Conservation (phyloP, 2,888 invertebrate genomes). For the Margaritifera margaritifera region DNA sequence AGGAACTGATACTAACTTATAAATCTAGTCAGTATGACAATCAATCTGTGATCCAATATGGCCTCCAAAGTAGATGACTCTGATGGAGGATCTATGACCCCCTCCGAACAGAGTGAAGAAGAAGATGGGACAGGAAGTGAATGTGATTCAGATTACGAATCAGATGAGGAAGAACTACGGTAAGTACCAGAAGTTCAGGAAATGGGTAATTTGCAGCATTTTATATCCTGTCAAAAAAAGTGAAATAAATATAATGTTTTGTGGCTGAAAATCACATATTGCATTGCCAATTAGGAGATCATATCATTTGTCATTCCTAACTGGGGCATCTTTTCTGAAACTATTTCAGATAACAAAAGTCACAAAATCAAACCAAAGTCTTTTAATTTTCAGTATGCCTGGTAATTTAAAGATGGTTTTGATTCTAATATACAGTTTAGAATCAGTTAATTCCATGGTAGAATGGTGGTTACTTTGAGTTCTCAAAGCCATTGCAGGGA, state of each 20-base stretch:
- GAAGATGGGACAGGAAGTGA: conserved; percentile 51
- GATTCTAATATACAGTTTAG: too few species aligned
- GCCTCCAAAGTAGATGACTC: conserved; percentile 43
- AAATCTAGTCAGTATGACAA: background rate
- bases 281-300: too few species aligned
- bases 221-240: background rate
- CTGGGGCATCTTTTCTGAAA: too few species aligned
- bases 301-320: too few species aligned
- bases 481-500: too few species aligned
- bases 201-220: background rate
- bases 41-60: conserved; percentile 2
- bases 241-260: background rate
- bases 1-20: background rate
- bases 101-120: conserved; percentile 62
- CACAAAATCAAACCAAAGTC: too few species aligned
- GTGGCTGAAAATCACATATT: too few species aligned
- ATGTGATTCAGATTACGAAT: conserved; percentile 65
- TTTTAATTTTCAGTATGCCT: too few species aligned
- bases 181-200: conserved; percentile 14
- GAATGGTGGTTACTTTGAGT: too few species aligned
- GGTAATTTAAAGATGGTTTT: too few species aligned
- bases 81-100: conserved; percentile 63
- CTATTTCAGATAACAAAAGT: too few species aligned
- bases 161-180: conserved; percentile 55
- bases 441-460: too few species aligned